Evolutionary conservation across 2,113 vertebrate genomes (phyloP).

Genomic region (Orcinus orca): DNA sequence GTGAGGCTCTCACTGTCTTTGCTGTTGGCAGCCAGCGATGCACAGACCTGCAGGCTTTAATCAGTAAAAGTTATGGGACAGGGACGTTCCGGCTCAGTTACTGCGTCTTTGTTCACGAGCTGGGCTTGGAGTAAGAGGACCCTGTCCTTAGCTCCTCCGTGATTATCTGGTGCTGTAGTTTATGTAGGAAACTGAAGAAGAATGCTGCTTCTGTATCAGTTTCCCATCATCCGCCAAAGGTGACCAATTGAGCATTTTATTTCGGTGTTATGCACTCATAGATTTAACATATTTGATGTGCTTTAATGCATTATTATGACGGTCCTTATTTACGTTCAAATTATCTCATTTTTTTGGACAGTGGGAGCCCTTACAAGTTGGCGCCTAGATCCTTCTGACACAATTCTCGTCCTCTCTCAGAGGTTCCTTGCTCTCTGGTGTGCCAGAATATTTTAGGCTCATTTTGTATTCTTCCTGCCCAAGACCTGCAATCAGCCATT

Average conservation of each 20-base stretch:
- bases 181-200: too few relatives aligned
- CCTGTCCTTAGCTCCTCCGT: accelerated
- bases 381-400: background rate
- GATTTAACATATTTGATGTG: background rate
- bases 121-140: background rate
- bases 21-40: background rate
- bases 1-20: background rate
- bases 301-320: background rate
- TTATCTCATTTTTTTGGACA: background rate
- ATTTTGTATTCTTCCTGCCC: background rate
- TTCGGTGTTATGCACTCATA: background rate
- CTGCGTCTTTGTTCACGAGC: accelerated
- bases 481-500: background rate
- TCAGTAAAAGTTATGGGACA: accelerated
- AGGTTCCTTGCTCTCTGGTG: background rate
- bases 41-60: accelerated
- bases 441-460: accelerated
- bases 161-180: accelerated
- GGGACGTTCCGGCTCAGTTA: background rate
- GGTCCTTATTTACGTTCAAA: background rate
- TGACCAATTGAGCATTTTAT: background rate
- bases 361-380: background rate
- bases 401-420: accelerated
- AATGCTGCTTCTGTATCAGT: too few relatives aligned
- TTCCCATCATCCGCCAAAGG: background rate